These are phyloP conservation scores for Lucilia sericata DNA, from an alignment of 1,140 invertebrate genomes.

Conservation along the genomic window DNA sequence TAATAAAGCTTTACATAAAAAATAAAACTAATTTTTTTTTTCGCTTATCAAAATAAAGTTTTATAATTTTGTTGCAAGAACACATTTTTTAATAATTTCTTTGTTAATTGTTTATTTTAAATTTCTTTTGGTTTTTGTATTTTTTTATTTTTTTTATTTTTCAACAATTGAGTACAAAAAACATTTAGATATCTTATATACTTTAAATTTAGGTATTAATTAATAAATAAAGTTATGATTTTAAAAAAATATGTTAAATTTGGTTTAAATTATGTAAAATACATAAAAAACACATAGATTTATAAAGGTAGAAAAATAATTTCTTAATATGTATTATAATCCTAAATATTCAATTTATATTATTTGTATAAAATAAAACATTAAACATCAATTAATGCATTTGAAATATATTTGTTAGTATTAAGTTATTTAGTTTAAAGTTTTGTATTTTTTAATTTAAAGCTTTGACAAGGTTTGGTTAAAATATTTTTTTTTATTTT, in stretches of 20 bases:
- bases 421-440: not conserved
- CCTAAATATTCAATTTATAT: slow-evolving; percentile 4
- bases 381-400: slow-evolving; percentile 39
- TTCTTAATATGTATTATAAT: slow-evolving; percentile 24
- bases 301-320: slow-evolving; percentile 42
- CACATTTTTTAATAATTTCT: not conserved
- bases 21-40: not conserved
- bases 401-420: not conserved
- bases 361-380: slow-evolving; percentile 33
- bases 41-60: not conserved
- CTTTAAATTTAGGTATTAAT: not conserved
- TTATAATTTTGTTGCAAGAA: not conserved
- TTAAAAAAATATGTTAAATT: slow-evolving; percentile 34
- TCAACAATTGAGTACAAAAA: slow-evolving; percentile 25
- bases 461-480: slow-evolving; percentile 25
- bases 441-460: slow-evolving; percentile 18
- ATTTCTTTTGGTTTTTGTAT: not conserved
- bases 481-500: slow-evolving; percentile 3
- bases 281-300: slow-evolving; percentile 36
- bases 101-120: not conserved
- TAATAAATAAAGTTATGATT: not conserved
- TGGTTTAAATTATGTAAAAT: slow-evolving; percentile 23
- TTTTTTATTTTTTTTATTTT: not conserved
- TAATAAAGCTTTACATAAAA: not conserved
- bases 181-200: slow-evolving; percentile 22